Evolutionary conservation across 2,888 invertebrate genomes (phyloP).

Genomic region (Lasius platythorax): DNA sequence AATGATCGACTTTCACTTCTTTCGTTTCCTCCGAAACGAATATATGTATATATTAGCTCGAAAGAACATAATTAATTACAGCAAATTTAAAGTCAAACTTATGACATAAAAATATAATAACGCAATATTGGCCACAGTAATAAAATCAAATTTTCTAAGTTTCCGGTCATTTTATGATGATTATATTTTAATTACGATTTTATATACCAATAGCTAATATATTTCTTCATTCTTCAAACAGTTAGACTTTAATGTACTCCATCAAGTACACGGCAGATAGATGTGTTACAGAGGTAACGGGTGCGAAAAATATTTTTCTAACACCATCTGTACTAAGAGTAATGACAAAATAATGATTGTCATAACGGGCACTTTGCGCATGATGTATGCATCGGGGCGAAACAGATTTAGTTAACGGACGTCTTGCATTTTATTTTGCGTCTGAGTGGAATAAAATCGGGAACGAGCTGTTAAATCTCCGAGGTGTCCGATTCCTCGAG

Average conservation of each 20-base stretch:
- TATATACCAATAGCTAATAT: slow-evolving; percentile 12
- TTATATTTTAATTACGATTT: neutral
- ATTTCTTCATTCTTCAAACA: slow-evolving; percentile 13
- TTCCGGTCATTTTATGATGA: neutral
- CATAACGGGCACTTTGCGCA: slow-evolving; percentile 4
- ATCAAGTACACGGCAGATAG: neutral
- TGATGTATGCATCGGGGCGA: slow-evolving; percentile 1
- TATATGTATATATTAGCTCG: no score
- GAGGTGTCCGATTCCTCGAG: slow-evolving; percentile 44
- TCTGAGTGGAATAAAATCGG: slow-evolving; percentile 6
- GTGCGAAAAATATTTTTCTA: neutral
- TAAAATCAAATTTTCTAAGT: neutral
- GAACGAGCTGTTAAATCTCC: slow-evolving; percentile 26
- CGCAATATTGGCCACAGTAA: neutral
- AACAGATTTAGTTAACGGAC: slow-evolving; percentile 29
- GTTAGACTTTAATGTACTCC: slow-evolving; percentile 3
- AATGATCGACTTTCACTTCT: slow-evolving; percentile 76
- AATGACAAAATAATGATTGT: slow-evolving; percentile 32
- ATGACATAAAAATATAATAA: neutral
- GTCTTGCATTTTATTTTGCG: neutral
- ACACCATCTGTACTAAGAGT: neutral
- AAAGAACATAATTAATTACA: neutral
- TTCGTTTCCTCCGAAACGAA: slow-evolving; percentile 63
- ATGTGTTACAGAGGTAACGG: slow-evolving; percentile 1
- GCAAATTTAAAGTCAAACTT: neutral